These are phyloP conservation scores for Drosophila chauvacae DNA, from an alignment of 1,140 invertebrate genomes.

Conservation along the genomic window DNA sequence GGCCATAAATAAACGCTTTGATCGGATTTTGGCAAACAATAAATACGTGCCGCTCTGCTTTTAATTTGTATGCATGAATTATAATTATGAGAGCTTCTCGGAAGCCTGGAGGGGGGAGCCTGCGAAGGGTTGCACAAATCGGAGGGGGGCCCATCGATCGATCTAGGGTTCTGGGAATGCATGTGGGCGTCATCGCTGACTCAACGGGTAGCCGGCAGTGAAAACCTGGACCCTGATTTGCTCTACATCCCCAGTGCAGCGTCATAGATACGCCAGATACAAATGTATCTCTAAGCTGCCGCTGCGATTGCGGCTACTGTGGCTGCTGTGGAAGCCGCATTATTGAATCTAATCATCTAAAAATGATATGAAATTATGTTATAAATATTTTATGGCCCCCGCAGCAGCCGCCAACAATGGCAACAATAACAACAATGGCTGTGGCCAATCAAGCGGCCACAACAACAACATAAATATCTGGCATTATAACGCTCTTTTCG, in stretches of 20 bases:
- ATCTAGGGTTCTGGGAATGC: constrained; percentile 63
- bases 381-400: constrained; percentile 70
- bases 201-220: neutral
- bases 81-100: constrained; percentile 68
- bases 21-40: constrained; percentile 56
- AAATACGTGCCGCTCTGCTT: constrained; percentile 54
- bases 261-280: constrained; percentile 25
- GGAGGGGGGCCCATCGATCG: constrained; percentile 59
- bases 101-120: constrained; percentile 18
- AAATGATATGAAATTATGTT: constrained; percentile 81
- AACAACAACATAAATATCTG: constrained; percentile 53
- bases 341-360: constrained; percentile 81
- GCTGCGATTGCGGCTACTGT: neutral
- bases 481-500: constrained; percentile 64
- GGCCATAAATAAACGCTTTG: constrained; percentile 60
- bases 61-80: constrained; percentile 80
- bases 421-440: constrained; percentile 30
- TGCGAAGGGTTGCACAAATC: constrained; percentile 11
- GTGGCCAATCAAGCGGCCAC: constrained; percentile 49
- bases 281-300: constrained; percentile 47
- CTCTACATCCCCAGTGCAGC: neutral
- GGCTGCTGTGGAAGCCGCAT: constrained; percentile 26
- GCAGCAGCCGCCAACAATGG: constrained; percentile 11
- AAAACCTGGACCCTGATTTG: neutral
- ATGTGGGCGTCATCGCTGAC: constrained; percentile 26